Percentiles rank a stretch among this genome's conserved stretches.
Conservation (phyloP, 37 sponge, comb jelly and placozoan species). For the Cliona cf. orientalis region DNA sequence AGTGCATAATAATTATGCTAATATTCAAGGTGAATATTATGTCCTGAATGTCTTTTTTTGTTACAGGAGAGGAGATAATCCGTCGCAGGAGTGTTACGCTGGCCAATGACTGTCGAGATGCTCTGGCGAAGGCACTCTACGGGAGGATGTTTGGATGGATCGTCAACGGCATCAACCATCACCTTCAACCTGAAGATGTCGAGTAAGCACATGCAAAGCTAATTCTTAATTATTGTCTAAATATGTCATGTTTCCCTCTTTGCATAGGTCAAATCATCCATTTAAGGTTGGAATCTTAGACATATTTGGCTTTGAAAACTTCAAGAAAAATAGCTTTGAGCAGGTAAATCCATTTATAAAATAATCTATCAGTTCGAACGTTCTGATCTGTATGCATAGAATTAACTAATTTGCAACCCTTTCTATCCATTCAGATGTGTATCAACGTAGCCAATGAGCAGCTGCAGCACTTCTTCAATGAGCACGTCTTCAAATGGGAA, state of each 20-base stretch:
- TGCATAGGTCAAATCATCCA: conserved; percentile 21
- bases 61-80: conserved; percentile 55
- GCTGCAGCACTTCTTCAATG: conserved; percentile 87
- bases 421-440: conserved; percentile 57
- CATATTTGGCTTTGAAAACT: conserved; percentile 93
- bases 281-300: conserved; percentile 71
- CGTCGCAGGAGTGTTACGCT: conserved; percentile 41
- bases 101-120: conserved; percentile 78
- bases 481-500: conserved; percentile 91
- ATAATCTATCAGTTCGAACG: background rate
- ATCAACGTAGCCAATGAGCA: conserved; percentile 91
- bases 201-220: conserved; percentile 25
- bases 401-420: background rate
- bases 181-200: conserved; percentile 49
- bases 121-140: conserved; percentile 78
- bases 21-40: no score
- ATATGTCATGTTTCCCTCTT: no score
- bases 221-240: background rate
- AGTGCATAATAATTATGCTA: no score
- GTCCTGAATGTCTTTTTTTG: no score
- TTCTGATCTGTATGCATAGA: background rate
- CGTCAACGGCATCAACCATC: conserved; percentile 78
- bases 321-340: conserved; percentile 85
- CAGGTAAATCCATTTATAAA: conserved; percentile 36
- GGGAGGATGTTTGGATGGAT: conserved; percentile 84